Base-by-base conservation (phyloP, 2,797 vertebrate genomes). In the Sylvia borin region DNA sequence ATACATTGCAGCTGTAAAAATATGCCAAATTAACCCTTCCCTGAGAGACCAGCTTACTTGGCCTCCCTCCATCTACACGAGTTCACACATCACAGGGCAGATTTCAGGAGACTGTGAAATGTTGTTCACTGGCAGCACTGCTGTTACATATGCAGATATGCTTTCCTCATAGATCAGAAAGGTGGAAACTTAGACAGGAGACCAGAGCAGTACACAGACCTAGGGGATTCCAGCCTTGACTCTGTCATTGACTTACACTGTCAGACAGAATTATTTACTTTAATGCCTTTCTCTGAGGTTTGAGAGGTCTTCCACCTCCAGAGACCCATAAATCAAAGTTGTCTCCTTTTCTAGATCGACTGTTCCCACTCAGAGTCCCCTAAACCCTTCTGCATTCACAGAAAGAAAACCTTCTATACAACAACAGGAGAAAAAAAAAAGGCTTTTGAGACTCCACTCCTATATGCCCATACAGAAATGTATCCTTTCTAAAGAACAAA, bases 1-100 rank as follows among this genome's bases (percentile, higher is more conserved):
- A 75, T 71, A 91, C 12, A 66, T 5, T 24, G 66, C 53, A 93
- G 81, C 54, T 91, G 79, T 78, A 61, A 90, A 95, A 92, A 93
- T 38, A 73, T 24, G 31, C 36, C 40, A 51, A 60, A 34, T 76
- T 85, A 94, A 64, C 83, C 21, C 34, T 82, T 90, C 73, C 67
- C 42, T 42, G 29, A 79, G 83, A 64, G 16, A 89, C 13, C 38
- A 47, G n/a, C 36, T 88, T 55, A 38, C 7, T 27, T 72, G 45
- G 42, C 50, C 77, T 74, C 42, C 65, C 45, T 66, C 81, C 16
- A 14, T 10, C 22, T 27, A 42, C 73, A 81, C 4, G 38, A 90
- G 67, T 45, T 70, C 75, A 74, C 55, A 29, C 4, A 4, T 66
- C 51, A 66, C 27, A 90, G 50, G 47, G 48, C 71, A 85, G 58